Conservation (phyloP, 2,113 vertebrate species). For the Protobothrops mucrosquamatus region DNA sequence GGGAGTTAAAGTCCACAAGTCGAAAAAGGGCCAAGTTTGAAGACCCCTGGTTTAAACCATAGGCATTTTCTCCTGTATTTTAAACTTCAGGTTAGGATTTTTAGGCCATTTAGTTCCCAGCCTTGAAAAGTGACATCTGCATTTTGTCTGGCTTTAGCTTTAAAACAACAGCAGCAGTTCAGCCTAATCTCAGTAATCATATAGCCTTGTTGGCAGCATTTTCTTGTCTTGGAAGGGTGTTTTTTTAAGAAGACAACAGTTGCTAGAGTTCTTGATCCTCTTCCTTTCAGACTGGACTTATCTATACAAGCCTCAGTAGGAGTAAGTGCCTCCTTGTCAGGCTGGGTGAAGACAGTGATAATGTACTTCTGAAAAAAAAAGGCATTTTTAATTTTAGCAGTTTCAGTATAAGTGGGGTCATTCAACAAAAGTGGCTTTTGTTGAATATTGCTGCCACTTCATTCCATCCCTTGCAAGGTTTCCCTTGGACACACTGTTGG, state of each 20-base stretch:
- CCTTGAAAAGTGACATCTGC: not conserved
- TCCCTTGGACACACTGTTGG: not conserved
- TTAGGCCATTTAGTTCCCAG: not conserved
- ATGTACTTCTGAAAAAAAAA: not conserved
- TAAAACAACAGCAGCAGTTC: slow-evolving; percentile 14
- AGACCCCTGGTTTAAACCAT: not conserved
- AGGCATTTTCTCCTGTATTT: not conserved
- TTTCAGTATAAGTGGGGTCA: not conserved
- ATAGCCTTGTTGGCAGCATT: not conserved
- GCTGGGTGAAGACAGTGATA: not conserved
- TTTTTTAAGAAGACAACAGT: not conserved
- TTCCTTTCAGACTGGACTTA: not conserved
- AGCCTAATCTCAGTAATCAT: not conserved
- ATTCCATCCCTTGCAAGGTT: not conserved
- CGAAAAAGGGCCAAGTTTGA: no score
- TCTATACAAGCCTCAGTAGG: not conserved
- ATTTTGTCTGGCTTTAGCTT: not conserved
- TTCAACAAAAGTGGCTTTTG: not conserved
- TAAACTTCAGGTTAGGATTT: not conserved
- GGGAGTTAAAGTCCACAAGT: no score
- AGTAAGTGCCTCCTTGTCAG: not conserved
- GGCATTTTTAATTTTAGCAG: not conserved
- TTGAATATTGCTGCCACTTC: not conserved
- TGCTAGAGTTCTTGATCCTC: not conserved
- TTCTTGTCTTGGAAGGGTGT: not conserved